These are phyloP conservation scores for Drosophila rubida DNA, from an alignment of 2,888 invertebrate genomes.

Conservation along the genomic window DNA sequence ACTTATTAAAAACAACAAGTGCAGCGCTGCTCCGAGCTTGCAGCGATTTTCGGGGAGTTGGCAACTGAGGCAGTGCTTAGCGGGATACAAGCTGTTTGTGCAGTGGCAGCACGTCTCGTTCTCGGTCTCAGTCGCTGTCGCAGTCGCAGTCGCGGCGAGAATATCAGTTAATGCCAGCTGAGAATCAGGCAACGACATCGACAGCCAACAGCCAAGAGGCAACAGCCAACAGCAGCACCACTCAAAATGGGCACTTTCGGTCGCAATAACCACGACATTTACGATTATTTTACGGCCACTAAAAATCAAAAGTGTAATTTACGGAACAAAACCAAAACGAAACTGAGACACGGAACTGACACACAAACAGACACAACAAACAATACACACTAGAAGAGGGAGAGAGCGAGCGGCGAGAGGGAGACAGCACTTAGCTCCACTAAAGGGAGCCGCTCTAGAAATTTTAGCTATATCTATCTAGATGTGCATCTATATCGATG, in stretches of 20 bases:
- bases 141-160: slow-evolving; percentile 76
- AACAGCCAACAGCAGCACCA: slow-evolving; percentile 51
- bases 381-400: not conserved
- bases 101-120: slow-evolving; percentile 73
- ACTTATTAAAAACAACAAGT: slow-evolving; percentile 83
- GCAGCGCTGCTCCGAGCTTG: slow-evolving; percentile 57
- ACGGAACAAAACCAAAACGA: slow-evolving; percentile 77
- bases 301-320: slow-evolving; percentile 85
- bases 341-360: slow-evolving; percentile 44
- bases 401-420: not conserved
- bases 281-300: slow-evolving; percentile 85
- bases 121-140: slow-evolving; percentile 25
- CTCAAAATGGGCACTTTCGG: slow-evolving; percentile 84
- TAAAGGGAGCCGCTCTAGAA: slow-evolving; percentile 4
- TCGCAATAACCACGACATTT: slow-evolving; percentile 85
- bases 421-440: slow-evolving; percentile 3
- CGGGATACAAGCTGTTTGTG: slow-evolving; percentile 61
- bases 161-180: slow-evolving; percentile 72
- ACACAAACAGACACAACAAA: slow-evolving; percentile 33
- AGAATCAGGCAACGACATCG: slow-evolving; percentile 51
- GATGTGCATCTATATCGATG: slow-evolving; percentile 33
- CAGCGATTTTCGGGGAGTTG: slow-evolving; percentile 13
- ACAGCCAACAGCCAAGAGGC: slow-evolving; percentile 36
- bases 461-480: slow-evolving; percentile 12
- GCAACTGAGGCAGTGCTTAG: slow-evolving; percentile 13